These are phyloP conservation scores for Oscheius sp. DNA, from an alignment of 2,888 invertebrate species.

Conservation along the genomic window DNA sequence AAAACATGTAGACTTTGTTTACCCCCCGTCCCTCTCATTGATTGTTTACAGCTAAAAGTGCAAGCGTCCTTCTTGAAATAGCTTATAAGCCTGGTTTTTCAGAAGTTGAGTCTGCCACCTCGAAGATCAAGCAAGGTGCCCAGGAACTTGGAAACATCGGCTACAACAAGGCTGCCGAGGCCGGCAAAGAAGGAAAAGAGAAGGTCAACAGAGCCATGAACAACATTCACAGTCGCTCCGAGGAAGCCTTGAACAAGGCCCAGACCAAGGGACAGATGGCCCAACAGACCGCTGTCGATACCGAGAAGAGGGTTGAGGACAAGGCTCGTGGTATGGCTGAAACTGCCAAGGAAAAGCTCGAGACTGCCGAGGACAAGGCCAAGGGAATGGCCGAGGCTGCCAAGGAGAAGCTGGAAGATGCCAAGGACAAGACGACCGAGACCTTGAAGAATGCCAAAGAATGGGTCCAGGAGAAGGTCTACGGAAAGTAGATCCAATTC, in stretches of 20 bases:
- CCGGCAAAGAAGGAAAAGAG: background rate
- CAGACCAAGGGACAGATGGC: background rate
- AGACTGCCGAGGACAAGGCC: background rate
- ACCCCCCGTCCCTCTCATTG: background rate
- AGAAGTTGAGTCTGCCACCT: conserved; percentile 4
- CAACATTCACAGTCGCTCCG: background rate
- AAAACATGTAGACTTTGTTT: background rate
- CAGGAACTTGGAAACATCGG: conserved; percentile 11
- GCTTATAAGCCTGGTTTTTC: background rate
- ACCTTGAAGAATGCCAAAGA: conserved; percentile 20
- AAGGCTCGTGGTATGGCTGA: background rate
- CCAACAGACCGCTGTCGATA: background rate
- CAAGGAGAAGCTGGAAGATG: background rate
- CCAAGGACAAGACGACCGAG: conserved; percentile 18
- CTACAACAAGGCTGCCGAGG: conserved; percentile 6
- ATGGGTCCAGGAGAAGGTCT: conserved; percentile 15
- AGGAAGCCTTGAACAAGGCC: conserved; percentile 5
- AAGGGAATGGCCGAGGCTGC: background rate
- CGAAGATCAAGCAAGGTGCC: conserved; percentile 13
- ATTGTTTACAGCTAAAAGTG: background rate
- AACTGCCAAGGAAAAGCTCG: conserved; percentile 2
- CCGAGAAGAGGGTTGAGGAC: background rate
- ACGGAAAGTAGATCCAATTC: conserved; percentile 1
- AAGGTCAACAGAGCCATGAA: background rate
- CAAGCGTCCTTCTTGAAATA: background rate